Evolutionary conservation across 2,113 vertebrate genomes (phyloP), one percentile per base, ranked within the genome.

Genomic region (Limanda limanda): DNA sequence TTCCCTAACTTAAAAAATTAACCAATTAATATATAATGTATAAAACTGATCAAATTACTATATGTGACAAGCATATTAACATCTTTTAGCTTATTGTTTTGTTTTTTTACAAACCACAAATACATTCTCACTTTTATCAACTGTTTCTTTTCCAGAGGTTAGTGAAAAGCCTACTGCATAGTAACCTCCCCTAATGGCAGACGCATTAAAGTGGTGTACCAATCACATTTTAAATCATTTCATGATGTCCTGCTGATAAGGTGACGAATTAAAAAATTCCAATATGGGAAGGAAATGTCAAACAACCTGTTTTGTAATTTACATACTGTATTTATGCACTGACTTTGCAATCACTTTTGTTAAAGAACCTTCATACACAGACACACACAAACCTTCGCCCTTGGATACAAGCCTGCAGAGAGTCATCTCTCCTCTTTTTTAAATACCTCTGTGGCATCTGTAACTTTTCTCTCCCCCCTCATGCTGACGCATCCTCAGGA

Each of bases 401-500:
- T 65, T 51, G 52, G 25, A 68, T 58, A 57, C 23, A 35, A 13
- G 55, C 66, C 69, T 12, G 14, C 45, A 72, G 78, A 72, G 24
- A 31, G 20, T 23, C 56, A 6, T 24, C 45, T 24, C 17, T 14
- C 23, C 27, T 59, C n/a, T 14, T 23, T 60, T 35, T 69, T 24
- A 51, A 66, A 81, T 25, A 56, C 51, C 52, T 78, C 37, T 72
- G 47, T 23, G 61, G 40, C 51, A 62, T 68, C 62, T 57, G 35
- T 45, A 77, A 67, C 21, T 78, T 63, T 63, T 60, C 66, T 35
- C 27, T 18, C 31, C 52, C 5, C 5, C 17, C 56, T 68, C 64
- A 45, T 37, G 55, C 62, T 57, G 71, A 78, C 71, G 60, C 59
- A 74, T 63, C 56, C 54, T 60, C 52, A 35, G 77, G 65, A 73